Percentiles rank a stretch among this genome's conserved stretches.
These are phyloP conservation scores for Liodrosophila aerea DNA, from an alignment of 2,888 invertebrate species.

Conservation along the genomic window DNA sequence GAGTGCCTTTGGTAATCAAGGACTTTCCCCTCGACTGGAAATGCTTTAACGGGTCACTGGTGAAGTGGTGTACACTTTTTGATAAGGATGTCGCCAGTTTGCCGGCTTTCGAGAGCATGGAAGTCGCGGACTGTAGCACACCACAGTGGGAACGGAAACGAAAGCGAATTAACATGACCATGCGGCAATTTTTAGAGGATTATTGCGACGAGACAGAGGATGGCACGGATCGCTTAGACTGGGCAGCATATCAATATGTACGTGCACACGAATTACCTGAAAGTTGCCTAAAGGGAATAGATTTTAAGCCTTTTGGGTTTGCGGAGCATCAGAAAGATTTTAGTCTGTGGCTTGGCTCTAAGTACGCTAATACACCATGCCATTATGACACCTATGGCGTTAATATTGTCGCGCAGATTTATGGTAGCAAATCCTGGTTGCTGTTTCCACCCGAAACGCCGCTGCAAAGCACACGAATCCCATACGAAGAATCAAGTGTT, in stretches of 20 bases:
- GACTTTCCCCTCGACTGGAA: slow-evolving; percentile 73
- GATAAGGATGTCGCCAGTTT: slow-evolving; percentile 44
- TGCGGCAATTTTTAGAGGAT: slow-evolving; percentile 85
- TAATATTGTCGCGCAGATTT: slow-evolving; percentile 94
- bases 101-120: slow-evolving; percentile 70
- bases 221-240: slow-evolving; percentile 45
- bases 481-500: slow-evolving; percentile 98
- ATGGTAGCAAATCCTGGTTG: slow-evolving; percentile 96
- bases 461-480: slow-evolving; percentile 91
- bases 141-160: slow-evolving; percentile 93
- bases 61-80: slow-evolving; percentile 72
- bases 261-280: slow-evolving; percentile 67
- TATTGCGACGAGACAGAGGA: slow-evolving; percentile 28
- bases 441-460: slow-evolving; percentile 92
- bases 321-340: slow-evolving; percentile 87
- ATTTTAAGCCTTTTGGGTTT: slow-evolving; percentile 89
- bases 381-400: slow-evolving; percentile 97
- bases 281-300: slow-evolving; percentile 82
- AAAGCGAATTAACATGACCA: slow-evolving; percentile 84
- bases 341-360: slow-evolving; percentile 94
- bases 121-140: slow-evolving; percentile 76
- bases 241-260: slow-evolving; percentile 79
- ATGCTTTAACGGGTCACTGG: slow-evolving; percentile 71
- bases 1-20: slow-evolving; percentile 75
- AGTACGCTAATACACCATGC: slow-evolving; percentile 95